phyloP scores from a whole-genome alignment of 2,888 invertebrate genomes.

The Caenorhabditis plicata region DNA sequence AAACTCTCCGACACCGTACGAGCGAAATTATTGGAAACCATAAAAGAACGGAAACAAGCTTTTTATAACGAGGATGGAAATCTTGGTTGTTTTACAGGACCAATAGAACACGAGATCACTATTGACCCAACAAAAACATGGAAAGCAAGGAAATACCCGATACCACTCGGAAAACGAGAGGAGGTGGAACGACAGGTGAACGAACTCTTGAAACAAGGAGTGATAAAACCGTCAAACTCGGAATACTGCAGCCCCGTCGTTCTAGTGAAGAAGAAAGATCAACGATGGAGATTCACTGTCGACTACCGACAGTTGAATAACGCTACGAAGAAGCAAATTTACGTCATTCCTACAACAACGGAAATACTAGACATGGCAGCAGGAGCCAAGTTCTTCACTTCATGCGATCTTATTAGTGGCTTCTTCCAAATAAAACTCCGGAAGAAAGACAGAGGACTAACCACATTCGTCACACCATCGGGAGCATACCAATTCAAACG shows the following conservation, averaged over 20 bases:
- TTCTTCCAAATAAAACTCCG: conserved; percentile 22
- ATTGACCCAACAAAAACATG: too few relatives aligned
- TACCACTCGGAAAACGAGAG: conserved; percentile 11
- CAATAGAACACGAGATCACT: conserved; percentile 10
- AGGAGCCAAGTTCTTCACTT: conserved; percentile 7
- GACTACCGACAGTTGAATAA: conserved; percentile 26
- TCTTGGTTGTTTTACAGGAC: conserved; percentile 15
- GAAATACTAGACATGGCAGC: conserved; percentile 17
- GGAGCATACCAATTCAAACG: conserved; percentile 14
- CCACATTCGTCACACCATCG: conserved; percentile 12
- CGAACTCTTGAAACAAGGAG: conserved; percentile 5
- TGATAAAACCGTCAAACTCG: conserved; percentile 7
- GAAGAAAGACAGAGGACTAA: conserved; percentile 1
- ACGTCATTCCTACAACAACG: conserved; percentile 6
- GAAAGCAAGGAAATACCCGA: background rate
- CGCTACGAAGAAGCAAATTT: conserved; percentile 5
- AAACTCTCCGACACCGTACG: too few relatives aligned
- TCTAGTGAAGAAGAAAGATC: conserved; percentile 18
- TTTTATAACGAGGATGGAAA: conserved; percentile 17
- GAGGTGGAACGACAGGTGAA: conserved; percentile 10
- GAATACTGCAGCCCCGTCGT: conserved; percentile 13
- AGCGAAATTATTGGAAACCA: too few relatives aligned
- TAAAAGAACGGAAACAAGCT: conserved; percentile 4
- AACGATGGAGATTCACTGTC: conserved; percentile 14
- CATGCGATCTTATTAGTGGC: conserved; percentile 20